A percentile compares a stretch with the other conserved stretches of the same genome.
Evolutionary conservation across 2,888 invertebrate genomes (phyloP).

Genomic region (Norana najaformis): DNA sequence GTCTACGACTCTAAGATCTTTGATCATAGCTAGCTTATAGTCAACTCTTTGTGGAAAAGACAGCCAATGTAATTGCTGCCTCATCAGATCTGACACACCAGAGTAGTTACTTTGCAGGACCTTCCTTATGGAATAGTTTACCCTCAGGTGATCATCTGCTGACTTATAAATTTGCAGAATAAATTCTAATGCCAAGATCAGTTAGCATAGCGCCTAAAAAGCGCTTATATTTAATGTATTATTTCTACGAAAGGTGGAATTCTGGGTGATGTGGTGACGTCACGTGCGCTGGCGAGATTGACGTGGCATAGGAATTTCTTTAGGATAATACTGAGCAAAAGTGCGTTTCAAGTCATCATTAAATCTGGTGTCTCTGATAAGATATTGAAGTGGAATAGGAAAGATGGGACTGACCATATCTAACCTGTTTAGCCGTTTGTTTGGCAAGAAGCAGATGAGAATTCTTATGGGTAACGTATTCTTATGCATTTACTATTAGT

Average conservation of each 20-base stretch:
- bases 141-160: no score
- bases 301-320: neutral
- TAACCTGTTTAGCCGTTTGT: slow-evolving; percentile 85
- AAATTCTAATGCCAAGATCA: no score
- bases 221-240: neutral
- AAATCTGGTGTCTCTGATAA: neutral
- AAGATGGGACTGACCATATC: slow-evolving; percentile 94
- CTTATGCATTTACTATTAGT: slow-evolving; percentile 48
- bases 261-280: neutral
- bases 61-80: no score
- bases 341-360: neutral
- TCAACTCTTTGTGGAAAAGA: no score
- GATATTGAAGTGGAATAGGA: neutral
- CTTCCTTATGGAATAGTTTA: no score
- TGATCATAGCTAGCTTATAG: no score
- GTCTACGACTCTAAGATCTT: no score
- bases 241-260: neutral
- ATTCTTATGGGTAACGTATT: slow-evolving; percentile 86
- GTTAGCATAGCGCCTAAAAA: neutral
- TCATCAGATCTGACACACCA: no score
- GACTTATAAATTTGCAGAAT: no score
- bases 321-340: neutral
- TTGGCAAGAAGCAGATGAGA: slow-evolving; percentile 96
- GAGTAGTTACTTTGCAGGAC: no score
- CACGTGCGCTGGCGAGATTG: slow-evolving; percentile 13